Evolutionary conservation across 2,888 invertebrate genomes (phyloP).

Genomic region (Drosophila affinis): DNA sequence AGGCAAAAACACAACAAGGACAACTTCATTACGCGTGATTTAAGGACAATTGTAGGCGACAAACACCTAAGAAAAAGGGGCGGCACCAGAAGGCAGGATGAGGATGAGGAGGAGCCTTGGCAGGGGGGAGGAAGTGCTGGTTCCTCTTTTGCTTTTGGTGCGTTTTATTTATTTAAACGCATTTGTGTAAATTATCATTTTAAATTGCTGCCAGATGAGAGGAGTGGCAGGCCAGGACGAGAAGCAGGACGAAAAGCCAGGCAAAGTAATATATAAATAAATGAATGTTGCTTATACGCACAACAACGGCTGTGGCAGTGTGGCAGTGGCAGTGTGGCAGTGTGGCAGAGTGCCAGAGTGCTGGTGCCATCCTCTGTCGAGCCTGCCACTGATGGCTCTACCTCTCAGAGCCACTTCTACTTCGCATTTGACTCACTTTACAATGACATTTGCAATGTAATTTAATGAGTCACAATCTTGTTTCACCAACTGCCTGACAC

Average conservation of each 20-base stretch:
- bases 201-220: constrained; percentile 74
- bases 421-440: constrained; percentile 74
- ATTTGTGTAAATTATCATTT: constrained; percentile 82
- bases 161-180: constrained; percentile 82
- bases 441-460: constrained; percentile 80
- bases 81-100: no score
- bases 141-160: constrained; percentile 43
- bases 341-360: not conserved
- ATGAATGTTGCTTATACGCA: constrained; percentile 74
- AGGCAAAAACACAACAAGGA: constrained; percentile 55
- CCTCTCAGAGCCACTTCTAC: constrained; percentile 4
- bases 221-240: constrained; percentile 13
- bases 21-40: constrained; percentile 82
- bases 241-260: constrained; percentile 9
- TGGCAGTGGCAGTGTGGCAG: not conserved
- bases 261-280: constrained; percentile 78
- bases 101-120: not conserved
- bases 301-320: constrained; percentile 20
- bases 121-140: not conserved
- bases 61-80: constrained; percentile 56
- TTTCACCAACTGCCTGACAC: constrained; percentile 77
- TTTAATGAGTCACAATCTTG: constrained; percentile 79
- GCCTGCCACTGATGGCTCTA: constrained; percentile 30
- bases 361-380: constrained; percentile 3
- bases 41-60: constrained; percentile 79